Evolutionary conservation across 1,140 invertebrate genomes (phyloP).

Genomic region (Mamestra configurata): DNA sequence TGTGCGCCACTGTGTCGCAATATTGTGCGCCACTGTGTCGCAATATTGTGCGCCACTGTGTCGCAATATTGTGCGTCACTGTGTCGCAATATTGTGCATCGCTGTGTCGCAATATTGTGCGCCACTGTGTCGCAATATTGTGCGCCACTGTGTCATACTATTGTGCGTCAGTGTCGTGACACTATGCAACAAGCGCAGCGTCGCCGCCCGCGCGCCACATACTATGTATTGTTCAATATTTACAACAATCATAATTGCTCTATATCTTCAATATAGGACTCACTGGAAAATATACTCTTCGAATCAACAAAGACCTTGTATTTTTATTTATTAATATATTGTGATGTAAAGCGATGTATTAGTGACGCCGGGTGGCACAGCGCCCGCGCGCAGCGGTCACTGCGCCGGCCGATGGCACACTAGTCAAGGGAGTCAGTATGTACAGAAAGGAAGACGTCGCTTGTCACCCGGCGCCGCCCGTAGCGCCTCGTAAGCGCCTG

Average conservation of each 20-base stretch:
- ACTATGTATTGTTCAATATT: constrained; percentile 66
- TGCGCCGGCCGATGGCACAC: neutral
- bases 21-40: no score
- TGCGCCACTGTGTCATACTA: neutral
- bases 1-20: neutral
- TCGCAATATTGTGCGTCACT: no score
- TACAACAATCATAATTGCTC: constrained; percentile 74
- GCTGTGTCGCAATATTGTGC: no score
- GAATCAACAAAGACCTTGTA: constrained; percentile 16
- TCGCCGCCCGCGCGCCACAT: constrained; percentile 30
- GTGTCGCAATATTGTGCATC: no score
- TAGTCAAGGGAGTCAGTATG: neutral
- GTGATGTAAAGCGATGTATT: constrained; percentile 1
- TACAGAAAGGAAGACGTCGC: neutral
- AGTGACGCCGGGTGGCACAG: neutral
- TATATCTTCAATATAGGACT: constrained; percentile 56
- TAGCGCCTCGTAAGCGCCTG: neutral
- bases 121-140: no score
- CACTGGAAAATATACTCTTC: constrained; percentile 60
- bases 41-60: neutral
- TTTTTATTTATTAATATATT: constrained; percentile 15
- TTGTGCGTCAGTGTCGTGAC: no score
- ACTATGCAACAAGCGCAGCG: neutral
- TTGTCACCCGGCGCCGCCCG: neutral
- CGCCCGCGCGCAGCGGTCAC: no score